phyloP scores from a whole-genome alignment of 2,888 invertebrate species.

The Amorpha juglandis region DNA sequence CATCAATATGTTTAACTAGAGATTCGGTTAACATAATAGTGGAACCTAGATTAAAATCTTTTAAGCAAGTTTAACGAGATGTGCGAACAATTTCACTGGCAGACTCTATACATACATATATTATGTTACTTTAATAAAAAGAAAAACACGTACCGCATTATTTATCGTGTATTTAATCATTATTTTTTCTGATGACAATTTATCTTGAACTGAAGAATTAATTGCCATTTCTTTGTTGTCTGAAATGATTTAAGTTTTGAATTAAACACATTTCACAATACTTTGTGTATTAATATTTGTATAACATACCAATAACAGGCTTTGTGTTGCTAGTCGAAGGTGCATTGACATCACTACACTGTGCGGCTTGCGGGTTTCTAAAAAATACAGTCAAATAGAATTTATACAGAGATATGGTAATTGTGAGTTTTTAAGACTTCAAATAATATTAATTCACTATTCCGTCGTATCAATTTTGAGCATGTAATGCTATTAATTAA shows the following conservation, averaged over 20 bases:
- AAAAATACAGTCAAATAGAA: not conserved
- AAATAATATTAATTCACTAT: no score
- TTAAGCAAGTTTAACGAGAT: no score
- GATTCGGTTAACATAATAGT: no score
- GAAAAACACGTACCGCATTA: constrained; percentile 57
- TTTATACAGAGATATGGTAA: no score
- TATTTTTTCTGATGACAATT: constrained; percentile 45
- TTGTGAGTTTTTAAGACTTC: no score
- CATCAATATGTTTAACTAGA: no score
- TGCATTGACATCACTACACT: not conserved
- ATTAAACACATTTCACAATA: not conserved
- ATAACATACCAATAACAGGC: not conserved
- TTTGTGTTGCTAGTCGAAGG: not conserved
- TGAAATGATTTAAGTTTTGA: constrained; percentile 30
- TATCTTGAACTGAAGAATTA: constrained; percentile 22
- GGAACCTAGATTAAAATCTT: no score
- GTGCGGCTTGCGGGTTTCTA: not conserved
- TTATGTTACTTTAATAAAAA: no score
- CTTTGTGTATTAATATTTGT: not conserved
- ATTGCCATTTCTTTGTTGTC: constrained; percentile 33
- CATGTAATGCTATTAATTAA: no score
- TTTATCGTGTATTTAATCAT: constrained; percentile 68
- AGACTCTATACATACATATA: no score
- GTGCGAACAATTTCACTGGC: no score
- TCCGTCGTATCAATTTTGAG: no score